Conservation (phyloP, 2,797 vertebrate species). For the Oreochromis mossambicus region DNA sequence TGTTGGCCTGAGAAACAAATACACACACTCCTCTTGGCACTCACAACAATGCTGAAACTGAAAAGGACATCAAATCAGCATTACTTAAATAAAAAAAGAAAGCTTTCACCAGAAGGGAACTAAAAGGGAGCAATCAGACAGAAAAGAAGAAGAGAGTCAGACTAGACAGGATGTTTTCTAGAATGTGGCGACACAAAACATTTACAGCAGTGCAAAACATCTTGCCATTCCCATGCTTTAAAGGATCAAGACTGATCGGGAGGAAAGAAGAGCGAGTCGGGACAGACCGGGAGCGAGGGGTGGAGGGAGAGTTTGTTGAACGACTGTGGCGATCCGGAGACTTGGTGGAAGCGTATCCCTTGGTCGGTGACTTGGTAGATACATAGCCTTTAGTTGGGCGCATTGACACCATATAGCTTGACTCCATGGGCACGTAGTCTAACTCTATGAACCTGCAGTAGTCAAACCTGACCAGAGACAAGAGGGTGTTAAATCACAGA, state of each 20-base stretch:
- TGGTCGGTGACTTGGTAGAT: conserved; percentile 67
- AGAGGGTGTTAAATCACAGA: conserved; percentile 57
- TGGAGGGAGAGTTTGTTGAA: conserved; percentile 64
- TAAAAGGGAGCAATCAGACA: neutral
- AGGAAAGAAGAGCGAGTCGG: conserved; percentile 5
- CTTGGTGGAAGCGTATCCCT: conserved; percentile 61
- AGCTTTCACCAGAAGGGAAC: neutral
- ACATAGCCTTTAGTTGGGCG: conserved; percentile 79
- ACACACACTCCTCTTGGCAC: neutral
- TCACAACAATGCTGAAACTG: neutral
- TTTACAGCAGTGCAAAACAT: conserved; percentile 1
- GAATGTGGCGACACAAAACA: conserved; percentile 4
- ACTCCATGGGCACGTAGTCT: conserved; percentile 84
- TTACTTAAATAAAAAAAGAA: neutral
- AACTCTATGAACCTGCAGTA: conserved; percentile 85
- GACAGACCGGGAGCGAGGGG: conserved; percentile 60
- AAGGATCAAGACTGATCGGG: conserved; percentile 4
- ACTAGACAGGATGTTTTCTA: neutral
- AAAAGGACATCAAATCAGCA: neutral
- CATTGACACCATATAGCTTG: conserved; percentile 82
- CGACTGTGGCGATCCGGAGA: conserved; percentile 75
- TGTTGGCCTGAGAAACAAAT: neutral
- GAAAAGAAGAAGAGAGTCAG: neutral
- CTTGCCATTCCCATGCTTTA: conserved; percentile 55
- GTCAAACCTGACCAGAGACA: conserved; percentile 80